Percentiles rank a stretch among this genome's conserved stretches.
Evolutionary conservation across 2,888 invertebrate genomes (phyloP).

Genomic region (Cepaea hortensis): DNA sequence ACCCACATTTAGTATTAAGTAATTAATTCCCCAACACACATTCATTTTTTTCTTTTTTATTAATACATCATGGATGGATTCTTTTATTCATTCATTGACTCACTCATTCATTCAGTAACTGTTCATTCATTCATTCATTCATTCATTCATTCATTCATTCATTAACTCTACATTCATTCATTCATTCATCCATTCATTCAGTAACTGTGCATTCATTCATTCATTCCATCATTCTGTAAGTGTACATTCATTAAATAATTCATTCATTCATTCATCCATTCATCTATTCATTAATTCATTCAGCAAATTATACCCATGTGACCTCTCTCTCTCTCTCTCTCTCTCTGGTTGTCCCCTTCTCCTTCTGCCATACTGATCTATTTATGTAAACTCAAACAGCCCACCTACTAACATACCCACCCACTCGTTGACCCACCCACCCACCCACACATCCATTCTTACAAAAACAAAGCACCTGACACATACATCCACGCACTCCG

Average conservation of each 20-base stretch:
- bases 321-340: background rate
- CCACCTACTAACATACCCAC: background rate
- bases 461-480: too few species aligned
- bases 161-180: background rate
- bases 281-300: background rate
- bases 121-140: background rate
- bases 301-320: too few species aligned
- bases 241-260: background rate
- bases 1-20: too few species aligned
- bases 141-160: background rate
- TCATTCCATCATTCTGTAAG: background rate
- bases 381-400: too few species aligned
- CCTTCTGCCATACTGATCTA: too few species aligned
- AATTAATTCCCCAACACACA: too few species aligned
- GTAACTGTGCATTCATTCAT: background rate
- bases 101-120: background rate
- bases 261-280: background rate
- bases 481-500: background rate
- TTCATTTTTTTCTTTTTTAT: too few species aligned
- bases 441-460: background rate
- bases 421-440: conserved; percentile 18
- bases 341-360: background rate
- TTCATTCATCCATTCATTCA: background rate
- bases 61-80: too few species aligned
- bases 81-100: background rate